Evolutionary conservation across 2,113 vertebrate genomes (phyloP).

Genomic region (Theropithecus gelada): DNA sequence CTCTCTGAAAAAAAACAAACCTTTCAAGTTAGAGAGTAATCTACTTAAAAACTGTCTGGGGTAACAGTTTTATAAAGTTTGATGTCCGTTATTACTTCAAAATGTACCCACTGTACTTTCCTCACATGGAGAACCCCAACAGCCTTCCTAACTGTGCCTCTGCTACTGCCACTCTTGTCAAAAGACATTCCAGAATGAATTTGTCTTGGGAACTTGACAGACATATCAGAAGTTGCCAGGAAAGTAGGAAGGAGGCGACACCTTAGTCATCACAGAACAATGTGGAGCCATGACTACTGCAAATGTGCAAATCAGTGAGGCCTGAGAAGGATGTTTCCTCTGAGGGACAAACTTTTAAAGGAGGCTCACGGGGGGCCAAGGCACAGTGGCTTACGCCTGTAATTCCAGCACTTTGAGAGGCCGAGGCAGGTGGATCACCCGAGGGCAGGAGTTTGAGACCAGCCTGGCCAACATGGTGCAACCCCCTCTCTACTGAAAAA

Average conservation of each 20-base stretch:
- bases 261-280: neutral
- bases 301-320: neutral
- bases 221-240: conserved; percentile 48
- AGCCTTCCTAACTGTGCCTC: neutral
- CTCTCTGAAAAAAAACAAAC: neutral
- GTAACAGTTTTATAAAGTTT: neutral
- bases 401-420: no score
- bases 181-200: conserved; percentile 49
- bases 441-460: no score
- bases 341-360: neutral
- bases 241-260: neutral
- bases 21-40: neutral
- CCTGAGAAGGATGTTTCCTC: neutral
- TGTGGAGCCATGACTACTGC: neutral
- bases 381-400: no score
- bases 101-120: neutral
- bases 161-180: conserved; percentile 30
- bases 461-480: no score
- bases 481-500: no score
- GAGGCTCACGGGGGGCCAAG: no score
- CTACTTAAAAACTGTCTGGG: conserved; percentile 9
- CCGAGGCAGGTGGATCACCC: no score
- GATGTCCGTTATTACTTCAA: neutral
- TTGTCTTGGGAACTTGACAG: conserved; percentile 58
- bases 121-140: fast-evolving